Base-by-base conservation (phyloP, 2,888 invertebrate genomes). In the Cylindroiulus punctatus region DNA sequence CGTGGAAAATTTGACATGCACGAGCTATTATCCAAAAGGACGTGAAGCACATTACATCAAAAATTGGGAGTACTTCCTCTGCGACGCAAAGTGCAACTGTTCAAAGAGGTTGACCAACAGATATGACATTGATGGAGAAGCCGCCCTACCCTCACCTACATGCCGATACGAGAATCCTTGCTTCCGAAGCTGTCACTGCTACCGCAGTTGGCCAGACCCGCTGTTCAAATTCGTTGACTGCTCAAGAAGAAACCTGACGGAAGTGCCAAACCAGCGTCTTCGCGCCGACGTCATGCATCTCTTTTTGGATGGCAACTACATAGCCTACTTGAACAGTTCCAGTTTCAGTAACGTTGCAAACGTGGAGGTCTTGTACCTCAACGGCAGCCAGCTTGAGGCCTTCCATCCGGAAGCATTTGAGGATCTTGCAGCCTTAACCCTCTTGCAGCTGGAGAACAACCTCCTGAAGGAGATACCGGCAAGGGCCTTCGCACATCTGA, bases 381-480 rank as follows among this genome's bases (percentile, higher is more conserved):
- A 40, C n/a, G 19, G 82, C 19, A 82, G 40, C 30, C 36, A 40
- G 26, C 40, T 82, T 17, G 40, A 82, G n/a, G 82, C n/a, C 19
- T 40, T 82, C 3, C 82, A 82, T 30, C 32, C 40, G 3, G n/a
- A n/a, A 82, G 22, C 82, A 82, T 82, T 82, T 26, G 82, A 26
- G 7, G 30, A 40, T 40, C 32, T 82, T 5, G 30, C 32, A 30
- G 82, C 19, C 19, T n/a, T 82, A 19, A 1, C 26, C 4, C 7
- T 40, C 22, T 30, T 82, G 30, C 26, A 82, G 7, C 82, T 82
- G 17, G 82, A 82, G 40, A 32, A 82, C 30, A 82, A 82, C n/a
- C 40, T 40, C 17, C 22, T 82, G 32, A 82, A 32, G 22, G 8
- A 5, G 2, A 19, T 82, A n/a, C 82, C 32, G 17, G 17, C 17